Evolutionary conservation across 2,113 vertebrate species (phyloP).

Genomic region (Equus przewalskii): DNA sequence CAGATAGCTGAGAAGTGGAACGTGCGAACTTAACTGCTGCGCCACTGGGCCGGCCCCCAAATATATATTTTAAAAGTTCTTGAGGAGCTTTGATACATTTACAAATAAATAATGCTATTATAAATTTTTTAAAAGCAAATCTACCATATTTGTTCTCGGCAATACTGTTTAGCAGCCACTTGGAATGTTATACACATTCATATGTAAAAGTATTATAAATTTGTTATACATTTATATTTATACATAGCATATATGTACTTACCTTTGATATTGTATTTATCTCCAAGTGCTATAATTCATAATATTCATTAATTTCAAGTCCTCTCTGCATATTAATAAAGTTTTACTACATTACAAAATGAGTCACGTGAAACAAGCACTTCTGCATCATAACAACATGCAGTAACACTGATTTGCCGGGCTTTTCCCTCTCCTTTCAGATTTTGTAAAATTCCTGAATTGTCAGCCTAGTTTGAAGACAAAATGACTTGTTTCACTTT

Average conservation of each 20-base stretch:
- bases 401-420: not conserved
- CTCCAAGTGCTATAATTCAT: conserved; percentile 24
- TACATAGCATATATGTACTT: not conserved
- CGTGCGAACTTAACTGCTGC: too few species aligned
- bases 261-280: not conserved
- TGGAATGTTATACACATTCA: conserved; percentile 1
- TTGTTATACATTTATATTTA: not conserved
- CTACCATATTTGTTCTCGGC: conserved; percentile 11
- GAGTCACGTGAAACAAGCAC: not conserved
- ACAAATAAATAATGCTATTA: not conserved
- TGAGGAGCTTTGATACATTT: conserved; percentile 33
- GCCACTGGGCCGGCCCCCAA: not conserved
- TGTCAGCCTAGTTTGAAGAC: not conserved
- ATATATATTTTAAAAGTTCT: not conserved
- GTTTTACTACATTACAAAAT: conserved; percentile 14
- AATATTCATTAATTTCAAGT: not conserved
- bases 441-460: conserved; percentile 44
- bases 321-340: conserved; percentile 23
- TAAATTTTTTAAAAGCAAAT: conserved; percentile 36
- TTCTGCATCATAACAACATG: not conserved
- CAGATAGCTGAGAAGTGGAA: too few species aligned
- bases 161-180: not conserved
- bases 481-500: conserved; percentile 39
- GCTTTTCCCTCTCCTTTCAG: not conserved
- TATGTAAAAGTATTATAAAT: conserved; percentile 4